phyloP scores from a whole-genome alignment of 2,113 vertebrate species.

The Onychorhynchus coronatus region DNA sequence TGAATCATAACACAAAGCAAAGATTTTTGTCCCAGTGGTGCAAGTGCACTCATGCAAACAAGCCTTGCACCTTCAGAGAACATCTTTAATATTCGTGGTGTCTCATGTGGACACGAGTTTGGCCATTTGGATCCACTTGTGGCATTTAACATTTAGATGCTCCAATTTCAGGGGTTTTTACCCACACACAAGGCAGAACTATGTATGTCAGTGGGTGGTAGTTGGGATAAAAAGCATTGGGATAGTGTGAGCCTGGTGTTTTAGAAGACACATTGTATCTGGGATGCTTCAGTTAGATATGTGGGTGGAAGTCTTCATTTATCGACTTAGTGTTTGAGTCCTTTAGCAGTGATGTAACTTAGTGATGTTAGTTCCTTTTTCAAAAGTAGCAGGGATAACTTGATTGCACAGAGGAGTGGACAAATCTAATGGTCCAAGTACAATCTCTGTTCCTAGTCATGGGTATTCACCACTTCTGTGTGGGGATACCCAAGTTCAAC shows the following conservation, averaged over 20 bases:
- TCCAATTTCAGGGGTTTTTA: not conserved
- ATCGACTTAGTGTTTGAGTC: not conserved
- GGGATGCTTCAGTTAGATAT: not conserved
- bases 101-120: not conserved
- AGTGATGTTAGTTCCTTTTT: not conserved
- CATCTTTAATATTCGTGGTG: accelerated
- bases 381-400: not conserved
- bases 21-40: not conserved
- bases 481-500: not conserved
- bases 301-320: not conserved
- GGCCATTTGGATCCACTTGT: not conserved
- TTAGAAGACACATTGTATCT: not conserved
- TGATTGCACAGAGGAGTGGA: not conserved
- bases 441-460: accelerated
- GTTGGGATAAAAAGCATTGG: not conserved
- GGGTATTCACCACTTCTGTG: not conserved
- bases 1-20: not conserved
- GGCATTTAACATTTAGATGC: not conserved
- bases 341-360: not conserved
- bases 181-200: not conserved
- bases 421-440: not conserved
- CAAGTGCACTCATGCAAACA: not conserved
- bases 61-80: not conserved
- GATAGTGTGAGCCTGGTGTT: not conserved
- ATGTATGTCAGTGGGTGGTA: not conserved